These are phyloP conservation scores for Brachirus orientalis DNA, from an alignment of 2,113 vertebrate genomes.

Conservation along the genomic window DNA sequence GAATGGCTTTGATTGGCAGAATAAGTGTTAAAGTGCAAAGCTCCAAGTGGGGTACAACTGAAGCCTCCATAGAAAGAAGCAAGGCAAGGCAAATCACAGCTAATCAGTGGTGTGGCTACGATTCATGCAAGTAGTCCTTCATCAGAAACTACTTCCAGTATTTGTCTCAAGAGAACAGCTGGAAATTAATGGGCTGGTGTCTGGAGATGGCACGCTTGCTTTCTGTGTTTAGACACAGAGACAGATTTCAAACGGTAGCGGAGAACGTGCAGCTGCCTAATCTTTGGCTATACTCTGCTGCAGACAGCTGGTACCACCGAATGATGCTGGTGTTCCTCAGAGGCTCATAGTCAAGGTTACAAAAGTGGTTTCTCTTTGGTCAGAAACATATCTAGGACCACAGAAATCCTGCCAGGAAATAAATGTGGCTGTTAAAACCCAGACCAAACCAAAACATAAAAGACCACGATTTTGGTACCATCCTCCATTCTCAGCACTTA, in stretches of 20 bases:
- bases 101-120: conserved; percentile 40
- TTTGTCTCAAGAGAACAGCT: conserved; percentile 64
- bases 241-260: conserved; percentile 41
- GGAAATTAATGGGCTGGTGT: conserved; percentile 48
- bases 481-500: conserved; percentile 28
- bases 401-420: conserved; percentile 7
- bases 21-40: conserved; percentile 27
- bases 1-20: conserved; percentile 26
- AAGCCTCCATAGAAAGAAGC: conserved; percentile 31
- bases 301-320: conserved; percentile 31
- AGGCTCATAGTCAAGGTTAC: conserved; percentile 22
- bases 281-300: conserved; percentile 11
- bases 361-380: neutral
- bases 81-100: conserved; percentile 47
- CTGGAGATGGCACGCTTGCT: conserved; percentile 44
- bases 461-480: conserved; percentile 15
- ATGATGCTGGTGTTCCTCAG: conserved; percentile 11
- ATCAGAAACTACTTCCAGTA: conserved; percentile 39
- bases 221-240: conserved; percentile 52
- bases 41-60: conserved; percentile 12
- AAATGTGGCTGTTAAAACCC: conserved; percentile 22
- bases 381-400: conserved; percentile 31
- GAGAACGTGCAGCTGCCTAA: conserved; percentile 33
- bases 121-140: conserved; percentile 37
- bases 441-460: conserved; percentile 26